These are phyloP conservation scores for Coryphaenoides rupestris DNA, from an alignment of 2,113 vertebrate genomes.

Conservation along the genomic window DNA sequence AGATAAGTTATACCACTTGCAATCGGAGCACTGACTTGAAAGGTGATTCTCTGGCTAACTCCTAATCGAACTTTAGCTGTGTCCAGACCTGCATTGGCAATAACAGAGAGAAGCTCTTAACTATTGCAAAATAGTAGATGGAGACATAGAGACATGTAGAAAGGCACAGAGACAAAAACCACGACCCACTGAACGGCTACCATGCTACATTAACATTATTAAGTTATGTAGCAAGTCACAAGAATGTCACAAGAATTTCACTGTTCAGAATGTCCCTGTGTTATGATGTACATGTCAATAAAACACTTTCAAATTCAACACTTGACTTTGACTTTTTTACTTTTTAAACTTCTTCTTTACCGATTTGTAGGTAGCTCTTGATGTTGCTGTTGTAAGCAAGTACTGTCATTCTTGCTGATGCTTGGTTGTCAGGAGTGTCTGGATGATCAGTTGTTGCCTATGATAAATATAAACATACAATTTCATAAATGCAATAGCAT, in stretches of 20 bases:
- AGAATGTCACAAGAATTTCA: too few species aligned
- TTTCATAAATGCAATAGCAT: too few species aligned
- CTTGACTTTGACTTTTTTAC: too few species aligned
- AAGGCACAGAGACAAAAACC: neutral
- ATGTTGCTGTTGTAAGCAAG: constrained; percentile 49
- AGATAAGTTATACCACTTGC: neutral
- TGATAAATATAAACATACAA: neutral
- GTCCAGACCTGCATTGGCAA: neutral
- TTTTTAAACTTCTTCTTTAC: constrained; percentile 29
- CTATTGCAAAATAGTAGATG: neutral
- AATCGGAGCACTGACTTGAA: neutral
- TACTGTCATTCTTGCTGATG: constrained; percentile 53
- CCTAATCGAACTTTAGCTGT: neutral
- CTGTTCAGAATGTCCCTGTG: too few species aligned
- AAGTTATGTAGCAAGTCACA: neutral
- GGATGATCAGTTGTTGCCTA: constrained; percentile 60
- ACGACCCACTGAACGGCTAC: too few species aligned
- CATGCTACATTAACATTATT: too few species aligned
- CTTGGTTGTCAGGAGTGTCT: constrained; percentile 32
- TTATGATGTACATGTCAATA: too few species aligned
- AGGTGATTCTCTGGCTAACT: neutral
- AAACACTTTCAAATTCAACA: too few species aligned
- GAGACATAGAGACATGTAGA: neutral
- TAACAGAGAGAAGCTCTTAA: neutral
- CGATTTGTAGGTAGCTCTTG: constrained; percentile 71